These are phyloP conservation scores for Resseliella maxima DNA, from an alignment of 2,888 invertebrate species.

Conservation along the genomic window DNA sequence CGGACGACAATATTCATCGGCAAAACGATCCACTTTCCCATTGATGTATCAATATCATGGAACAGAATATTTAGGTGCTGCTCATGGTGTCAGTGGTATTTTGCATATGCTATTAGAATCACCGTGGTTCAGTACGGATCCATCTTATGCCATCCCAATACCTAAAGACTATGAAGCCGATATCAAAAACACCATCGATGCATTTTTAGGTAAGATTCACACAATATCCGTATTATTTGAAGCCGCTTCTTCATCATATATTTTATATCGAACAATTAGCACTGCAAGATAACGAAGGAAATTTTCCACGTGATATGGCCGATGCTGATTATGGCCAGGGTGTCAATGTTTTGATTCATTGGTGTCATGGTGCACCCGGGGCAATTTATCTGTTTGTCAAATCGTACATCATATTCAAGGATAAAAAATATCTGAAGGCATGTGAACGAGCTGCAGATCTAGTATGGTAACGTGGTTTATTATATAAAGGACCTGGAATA, in stretches of 20 bases:
- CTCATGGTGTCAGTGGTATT: conserved; percentile 76
- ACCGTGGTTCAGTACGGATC: conserved; percentile 65
- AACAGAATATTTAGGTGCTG: conserved; percentile 70
- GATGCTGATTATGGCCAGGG: conserved; percentile 70
- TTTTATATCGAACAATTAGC: background rate
- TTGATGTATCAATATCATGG: conserved; percentile 77
- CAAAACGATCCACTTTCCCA: conserved; percentile 72
- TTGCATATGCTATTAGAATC: conserved; percentile 74
- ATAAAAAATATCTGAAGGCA: conserved; percentile 77
- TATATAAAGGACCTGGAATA: conserved; percentile 88
- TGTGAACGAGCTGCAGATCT: conserved; percentile 78
- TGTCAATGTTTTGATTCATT: conserved; percentile 81
- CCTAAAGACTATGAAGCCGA: conserved; percentile 69
- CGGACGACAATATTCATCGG: conserved; percentile 75
- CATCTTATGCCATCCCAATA: conserved; percentile 61
- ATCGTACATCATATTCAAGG: conserved; percentile 80
- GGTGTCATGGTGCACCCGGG: conserved; percentile 93
- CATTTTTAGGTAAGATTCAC: conserved; percentile 68
- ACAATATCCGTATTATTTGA: background rate
- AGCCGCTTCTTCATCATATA: background rate
- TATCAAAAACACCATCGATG: conserved; percentile 76
- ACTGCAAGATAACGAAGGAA: conserved; percentile 76
- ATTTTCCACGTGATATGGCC: conserved; percentile 77
- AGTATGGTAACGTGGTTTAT: conserved; percentile 84
- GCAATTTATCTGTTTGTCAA: conserved; percentile 83